These are phyloP conservation scores for Argyrosomus japonicus DNA, from an alignment of 2,113 vertebrate genomes.

Conservation along the genomic window DNA sequence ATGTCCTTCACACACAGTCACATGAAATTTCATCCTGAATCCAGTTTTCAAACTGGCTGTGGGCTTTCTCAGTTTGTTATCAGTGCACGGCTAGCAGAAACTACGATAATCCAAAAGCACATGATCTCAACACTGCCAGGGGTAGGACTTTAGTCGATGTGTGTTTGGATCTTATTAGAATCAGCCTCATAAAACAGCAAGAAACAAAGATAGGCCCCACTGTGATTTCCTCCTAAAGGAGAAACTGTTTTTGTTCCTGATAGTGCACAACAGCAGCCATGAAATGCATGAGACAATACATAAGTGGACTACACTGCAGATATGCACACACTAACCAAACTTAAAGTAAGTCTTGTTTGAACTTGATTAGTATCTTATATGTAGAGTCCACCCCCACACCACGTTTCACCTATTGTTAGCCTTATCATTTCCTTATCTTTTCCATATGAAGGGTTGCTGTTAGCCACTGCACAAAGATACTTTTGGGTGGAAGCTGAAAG, in stretches of 20 bases:
- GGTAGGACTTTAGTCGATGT: conserved; percentile 84
- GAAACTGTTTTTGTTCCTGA: conserved; percentile 60
- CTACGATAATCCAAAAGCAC: conserved; percentile 98
- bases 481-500: conserved; percentile 98
- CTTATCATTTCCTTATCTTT: conserved; percentile 17
- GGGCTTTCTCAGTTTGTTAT: conserved; percentile 93
- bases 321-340: conserved; percentile 97
- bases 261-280: conserved; percentile 97
- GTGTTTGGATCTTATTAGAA: conserved; percentile 62
- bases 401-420: background rate
- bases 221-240: conserved; percentile 59
- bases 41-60: conserved; percentile 21
- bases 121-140: conserved; percentile 95
- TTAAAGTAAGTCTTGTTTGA: conserved; percentile 88
- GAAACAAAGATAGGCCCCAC: conserved; percentile 47
- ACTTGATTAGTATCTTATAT: background rate
- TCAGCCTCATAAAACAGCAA: conserved; percentile 65
- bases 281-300: conserved; percentile 96
- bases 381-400: background rate
- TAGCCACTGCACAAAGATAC: conserved; percentile 98
- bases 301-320: conserved; percentile 94
- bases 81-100: conserved; percentile 95
- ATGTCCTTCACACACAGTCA: background rate
- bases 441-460: conserved; percentile 98
- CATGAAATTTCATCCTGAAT: background rate